Conservation (phyloP, 1,140 invertebrate genomes). For the Cardiocondyla obscurior region DNA sequence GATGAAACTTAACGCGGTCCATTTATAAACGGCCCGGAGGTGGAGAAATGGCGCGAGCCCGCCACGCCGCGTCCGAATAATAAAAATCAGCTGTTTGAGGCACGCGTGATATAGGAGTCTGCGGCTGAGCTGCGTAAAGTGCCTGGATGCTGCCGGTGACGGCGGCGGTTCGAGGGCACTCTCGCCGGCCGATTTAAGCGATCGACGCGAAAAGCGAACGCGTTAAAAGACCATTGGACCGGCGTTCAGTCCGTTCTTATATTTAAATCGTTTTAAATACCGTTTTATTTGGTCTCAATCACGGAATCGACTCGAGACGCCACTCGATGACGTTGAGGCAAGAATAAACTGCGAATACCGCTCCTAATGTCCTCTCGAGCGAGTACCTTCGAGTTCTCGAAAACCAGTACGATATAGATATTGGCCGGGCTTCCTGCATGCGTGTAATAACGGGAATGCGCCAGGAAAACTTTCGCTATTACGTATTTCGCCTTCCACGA, state of each 20-base stretch:
- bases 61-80: background rate
- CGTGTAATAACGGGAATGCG: background rate
- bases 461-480: slow-evolving; percentile 64
- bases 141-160: background rate
- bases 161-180: slow-evolving; percentile 10
- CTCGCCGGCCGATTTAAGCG: background rate
- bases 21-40: background rate
- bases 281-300: too few relatives aligned
- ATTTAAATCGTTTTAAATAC: too few relatives aligned
- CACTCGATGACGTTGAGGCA: too few relatives aligned
- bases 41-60: background rate
- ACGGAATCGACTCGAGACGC: too few relatives aligned
- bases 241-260: too few relatives aligned
- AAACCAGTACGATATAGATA: background rate
- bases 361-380: background rate
- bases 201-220: slow-evolving; percentile 1
- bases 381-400: background rate
- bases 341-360: too few relatives aligned
- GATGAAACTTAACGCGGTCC: background rate
- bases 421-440: slow-evolving; percentile 30
- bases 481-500: slow-evolving; percentile 56
- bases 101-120: background rate
- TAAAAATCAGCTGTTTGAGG: slow-evolving; percentile 40
- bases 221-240: background rate
- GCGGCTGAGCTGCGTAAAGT: background rate